phyloP scores from a whole-genome alignment of 2,113 vertebrate genomes.

The Archilochus colubris region DNA sequence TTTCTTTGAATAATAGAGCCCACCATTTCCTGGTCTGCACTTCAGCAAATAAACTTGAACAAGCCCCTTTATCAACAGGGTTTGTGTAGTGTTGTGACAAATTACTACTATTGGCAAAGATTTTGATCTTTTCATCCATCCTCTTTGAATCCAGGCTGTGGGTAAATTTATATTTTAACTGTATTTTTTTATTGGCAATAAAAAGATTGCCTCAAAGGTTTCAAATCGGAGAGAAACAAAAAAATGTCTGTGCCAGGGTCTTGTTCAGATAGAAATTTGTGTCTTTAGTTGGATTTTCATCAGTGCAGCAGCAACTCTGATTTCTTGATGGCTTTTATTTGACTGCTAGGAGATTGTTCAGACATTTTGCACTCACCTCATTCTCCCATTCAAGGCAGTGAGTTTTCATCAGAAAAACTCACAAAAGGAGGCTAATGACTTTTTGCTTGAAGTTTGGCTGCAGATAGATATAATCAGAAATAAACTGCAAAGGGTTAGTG shows the following conservation, averaged over 20 bases:
- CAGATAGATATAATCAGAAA: not conserved
- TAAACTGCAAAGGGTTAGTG: not conserved
- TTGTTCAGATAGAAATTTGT: not conserved
- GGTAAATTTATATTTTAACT: not conserved
- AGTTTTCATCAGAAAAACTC: not conserved
- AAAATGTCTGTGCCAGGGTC: not conserved
- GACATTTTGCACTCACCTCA: not conserved
- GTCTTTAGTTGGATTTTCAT: not conserved
- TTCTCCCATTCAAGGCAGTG: not conserved
- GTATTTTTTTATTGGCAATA: not conserved
- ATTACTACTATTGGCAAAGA: not conserved
- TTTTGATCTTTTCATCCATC: not conserved
- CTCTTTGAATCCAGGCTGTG: not conserved
- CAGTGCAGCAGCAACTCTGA: not conserved
- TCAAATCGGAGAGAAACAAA: not conserved
- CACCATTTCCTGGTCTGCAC: slow-evolving; percentile 22
- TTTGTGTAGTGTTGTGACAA: not conserved
- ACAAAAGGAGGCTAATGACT: not conserved
- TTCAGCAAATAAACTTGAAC: not conserved
- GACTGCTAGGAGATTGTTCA: not conserved
- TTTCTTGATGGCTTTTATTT: not conserved
- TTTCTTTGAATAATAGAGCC: not conserved
- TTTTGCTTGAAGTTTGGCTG: not conserved
- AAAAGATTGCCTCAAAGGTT: not conserved
- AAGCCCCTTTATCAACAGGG: not conserved